Evolutionary conservation across 2,113 vertebrate genomes (phyloP).

Genomic region (Oreamnos americanus): DNA sequence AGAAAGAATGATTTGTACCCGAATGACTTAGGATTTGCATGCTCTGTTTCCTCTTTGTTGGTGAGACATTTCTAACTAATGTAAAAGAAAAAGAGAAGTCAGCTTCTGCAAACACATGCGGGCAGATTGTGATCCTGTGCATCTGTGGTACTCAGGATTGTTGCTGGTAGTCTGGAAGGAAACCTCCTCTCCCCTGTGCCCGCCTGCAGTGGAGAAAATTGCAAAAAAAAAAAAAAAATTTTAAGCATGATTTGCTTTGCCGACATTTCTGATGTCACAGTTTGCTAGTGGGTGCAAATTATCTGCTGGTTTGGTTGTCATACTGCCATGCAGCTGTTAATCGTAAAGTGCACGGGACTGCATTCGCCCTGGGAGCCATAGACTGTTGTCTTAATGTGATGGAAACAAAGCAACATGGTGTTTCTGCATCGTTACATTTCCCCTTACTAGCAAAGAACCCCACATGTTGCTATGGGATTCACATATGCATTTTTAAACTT

Average conservation of each 20-base stretch:
- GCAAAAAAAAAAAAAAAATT: not conserved
- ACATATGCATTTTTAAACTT: not conserved
- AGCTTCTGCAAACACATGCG: not conserved
- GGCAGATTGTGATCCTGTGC: not conserved
- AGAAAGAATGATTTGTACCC: not conserved
- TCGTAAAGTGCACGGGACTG: accelerated
- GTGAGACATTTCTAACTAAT: not conserved
- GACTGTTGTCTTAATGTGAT: not conserved
- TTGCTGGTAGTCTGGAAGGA: not conserved
- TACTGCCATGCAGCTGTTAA: not conserved
- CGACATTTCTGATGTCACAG: not conserved
- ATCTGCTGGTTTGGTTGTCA: not conserved
- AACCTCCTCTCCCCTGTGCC: accelerated
- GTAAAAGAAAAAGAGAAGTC: not conserved
- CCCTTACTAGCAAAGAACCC: not conserved
- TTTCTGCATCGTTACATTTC: not conserved
- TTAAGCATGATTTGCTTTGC: not conserved
- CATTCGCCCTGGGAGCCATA: not conserved
- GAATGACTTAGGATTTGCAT: not conserved
- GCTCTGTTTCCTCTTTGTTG: not conserved
- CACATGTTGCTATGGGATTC: not conserved
- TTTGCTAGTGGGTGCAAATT: not conserved
- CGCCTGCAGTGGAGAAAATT: not conserved
- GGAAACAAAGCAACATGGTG: not conserved
- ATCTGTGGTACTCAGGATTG: not conserved